Evolutionary conservation across 2,888 invertebrate genomes (phyloP).

Genomic region (Melikaiella ostensackeni): DNA sequence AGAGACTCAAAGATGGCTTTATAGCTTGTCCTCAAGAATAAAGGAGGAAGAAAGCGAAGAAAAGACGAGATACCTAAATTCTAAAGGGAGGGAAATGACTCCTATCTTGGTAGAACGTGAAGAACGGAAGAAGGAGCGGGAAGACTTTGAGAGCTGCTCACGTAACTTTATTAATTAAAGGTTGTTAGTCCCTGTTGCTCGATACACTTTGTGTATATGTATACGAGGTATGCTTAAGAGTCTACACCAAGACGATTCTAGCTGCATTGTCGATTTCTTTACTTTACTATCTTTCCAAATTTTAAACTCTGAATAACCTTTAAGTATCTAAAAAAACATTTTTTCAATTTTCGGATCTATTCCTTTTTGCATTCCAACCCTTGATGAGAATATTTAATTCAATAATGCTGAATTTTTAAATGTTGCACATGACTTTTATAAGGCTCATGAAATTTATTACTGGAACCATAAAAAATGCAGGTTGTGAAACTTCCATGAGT

Average conservation of each 20-base stretch:
- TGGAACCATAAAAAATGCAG: slow-evolving; percentile 2
- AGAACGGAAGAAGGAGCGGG: slow-evolving; percentile 44
- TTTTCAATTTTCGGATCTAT: not conserved
- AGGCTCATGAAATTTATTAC: slow-evolving; percentile 53
- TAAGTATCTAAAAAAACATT: not conserved
- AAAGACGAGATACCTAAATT: slow-evolving; percentile 66
- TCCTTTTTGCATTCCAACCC: not conserved
- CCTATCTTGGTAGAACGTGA: slow-evolving; percentile 52
- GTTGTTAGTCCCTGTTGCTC: slow-evolving; percentile 72
- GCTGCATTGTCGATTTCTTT: not conserved
- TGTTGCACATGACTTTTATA: slow-evolving; percentile 55
- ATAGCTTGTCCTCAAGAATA: slow-evolving; percentile 52
- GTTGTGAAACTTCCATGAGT: slow-evolving; percentile 25
- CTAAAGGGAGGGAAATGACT: slow-evolving; percentile 64
- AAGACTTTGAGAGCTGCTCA: slow-evolving; percentile 73
- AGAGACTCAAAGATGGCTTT: slow-evolving; percentile 56
- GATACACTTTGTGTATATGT: slow-evolving; percentile 62
- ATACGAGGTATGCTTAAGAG: slow-evolving; percentile 14
- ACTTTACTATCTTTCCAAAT: not conserved
- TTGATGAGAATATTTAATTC: not conserved
- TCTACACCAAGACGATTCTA: not conserved
- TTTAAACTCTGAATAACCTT: not conserved
- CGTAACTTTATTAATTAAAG: slow-evolving; percentile 76
- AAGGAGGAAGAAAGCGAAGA: slow-evolving; percentile 55
- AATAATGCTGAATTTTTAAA: slow-evolving; percentile 4